A percentile compares a stretch with the other conserved stretches of the same genome.
Conservation (phyloP, 2,113 vertebrate species). For the Gambusia holbrooki region DNA sequence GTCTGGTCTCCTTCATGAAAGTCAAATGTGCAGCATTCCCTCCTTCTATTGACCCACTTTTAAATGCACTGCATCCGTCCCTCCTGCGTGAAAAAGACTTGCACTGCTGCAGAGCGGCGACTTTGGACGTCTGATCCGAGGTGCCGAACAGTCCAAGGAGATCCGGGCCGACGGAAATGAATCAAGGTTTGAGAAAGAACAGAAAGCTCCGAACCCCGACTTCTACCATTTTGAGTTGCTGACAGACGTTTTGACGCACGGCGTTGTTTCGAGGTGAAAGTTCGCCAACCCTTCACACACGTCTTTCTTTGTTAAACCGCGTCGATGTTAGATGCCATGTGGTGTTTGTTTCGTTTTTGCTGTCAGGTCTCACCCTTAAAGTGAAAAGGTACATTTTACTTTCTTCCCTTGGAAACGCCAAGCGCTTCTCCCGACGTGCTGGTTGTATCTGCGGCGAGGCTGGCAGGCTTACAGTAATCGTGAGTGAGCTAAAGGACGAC, state of each 20-base stretch:
- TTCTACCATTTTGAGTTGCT: too few relatives aligned
- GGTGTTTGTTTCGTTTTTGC: background rate
- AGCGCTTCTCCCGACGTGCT: background rate
- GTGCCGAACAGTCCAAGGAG: background rate
- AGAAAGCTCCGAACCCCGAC: background rate
- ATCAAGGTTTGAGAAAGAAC: background rate
- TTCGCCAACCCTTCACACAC: background rate
- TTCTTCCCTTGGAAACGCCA: constrained; percentile 23
- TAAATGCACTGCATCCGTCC: background rate
- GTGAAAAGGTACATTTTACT: constrained; percentile 4
- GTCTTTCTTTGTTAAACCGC: background rate
- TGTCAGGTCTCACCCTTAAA: background rate
- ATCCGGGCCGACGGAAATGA: too few relatives aligned
- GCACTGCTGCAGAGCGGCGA: background rate
- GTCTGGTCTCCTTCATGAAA: constrained; percentile 8
- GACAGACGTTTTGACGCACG: background rate
- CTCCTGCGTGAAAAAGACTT: background rate
- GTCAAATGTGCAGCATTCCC: background rate
- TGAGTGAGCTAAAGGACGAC: constrained; percentile 30
- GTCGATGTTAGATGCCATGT: background rate
- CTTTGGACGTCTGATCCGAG: background rate
- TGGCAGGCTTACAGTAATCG: constrained; percentile 20
- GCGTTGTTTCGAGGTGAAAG: background rate
- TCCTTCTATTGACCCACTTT: background rate
- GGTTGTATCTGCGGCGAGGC: constrained; percentile 13